Percentiles rank a stretch among this genome's conserved stretches.
Conservation (phyloP, 2,113 vertebrate genomes). For the Equus quagga region DNA sequence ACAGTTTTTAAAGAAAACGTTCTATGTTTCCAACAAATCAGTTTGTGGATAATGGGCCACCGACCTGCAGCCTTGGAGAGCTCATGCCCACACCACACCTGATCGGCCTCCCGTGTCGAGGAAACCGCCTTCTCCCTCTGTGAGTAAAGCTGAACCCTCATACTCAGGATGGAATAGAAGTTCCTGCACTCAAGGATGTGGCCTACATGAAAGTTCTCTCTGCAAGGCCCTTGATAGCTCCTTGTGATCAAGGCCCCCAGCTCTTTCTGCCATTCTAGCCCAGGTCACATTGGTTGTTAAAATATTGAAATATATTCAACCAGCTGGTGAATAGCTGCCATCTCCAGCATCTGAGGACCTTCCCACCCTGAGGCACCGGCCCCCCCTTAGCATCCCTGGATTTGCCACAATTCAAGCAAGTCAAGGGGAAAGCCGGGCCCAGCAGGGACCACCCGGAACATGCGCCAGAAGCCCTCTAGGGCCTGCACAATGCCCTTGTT, state of each 20-base stretch:
- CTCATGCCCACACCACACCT: fast-evolving
- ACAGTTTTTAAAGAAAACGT: background rate
- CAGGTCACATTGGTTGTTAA: background rate
- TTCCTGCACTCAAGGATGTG: background rate
- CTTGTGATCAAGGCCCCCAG: fast-evolving
- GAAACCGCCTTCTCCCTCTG: background rate
- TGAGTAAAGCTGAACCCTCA: background rate
- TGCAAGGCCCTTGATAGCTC: background rate
- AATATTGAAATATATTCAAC: background rate
- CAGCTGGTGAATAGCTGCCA: background rate
- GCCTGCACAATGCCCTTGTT: fast-evolving
- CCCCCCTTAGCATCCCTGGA: background rate
- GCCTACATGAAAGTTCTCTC: no score
- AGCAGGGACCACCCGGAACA: background rate
- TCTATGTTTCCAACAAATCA: background rate
- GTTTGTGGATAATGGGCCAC: background rate
- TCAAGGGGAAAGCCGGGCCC: background rate
- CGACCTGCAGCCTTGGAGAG: fast-evolving
- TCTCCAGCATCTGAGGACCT: background rate
- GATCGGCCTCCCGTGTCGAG: fast-evolving
- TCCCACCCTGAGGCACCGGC: background rate
- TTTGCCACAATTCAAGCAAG: background rate
- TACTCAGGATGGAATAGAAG: background rate
- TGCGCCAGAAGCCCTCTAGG: background rate
- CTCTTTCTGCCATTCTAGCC: background rate